Percentiles rank a stretch among this genome's conserved stretches.
Evolutionary conservation across 2,113 vertebrate species (phyloP).

Genomic region (Cepphus grylle): DNA sequence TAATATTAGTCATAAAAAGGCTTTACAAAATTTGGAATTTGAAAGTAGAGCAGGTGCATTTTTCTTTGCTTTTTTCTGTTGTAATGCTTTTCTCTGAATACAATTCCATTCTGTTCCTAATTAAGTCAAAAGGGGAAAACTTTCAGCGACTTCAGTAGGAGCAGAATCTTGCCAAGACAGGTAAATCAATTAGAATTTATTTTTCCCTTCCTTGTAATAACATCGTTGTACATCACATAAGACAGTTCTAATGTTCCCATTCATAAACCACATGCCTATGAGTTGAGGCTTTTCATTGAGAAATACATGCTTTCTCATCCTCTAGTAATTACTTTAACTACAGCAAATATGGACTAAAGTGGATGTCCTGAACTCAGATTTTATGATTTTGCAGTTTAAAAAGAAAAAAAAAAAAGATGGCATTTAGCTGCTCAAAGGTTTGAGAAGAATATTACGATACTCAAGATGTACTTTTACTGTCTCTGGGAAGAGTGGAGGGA

Average conservation of each 20-base stretch:
- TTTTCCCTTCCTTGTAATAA: conserved; percentile 8
- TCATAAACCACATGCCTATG: neutral
- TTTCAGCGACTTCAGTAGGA: neutral
- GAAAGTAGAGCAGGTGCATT: conserved; percentile 54
- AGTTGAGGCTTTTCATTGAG: neutral
- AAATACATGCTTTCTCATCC: neutral
- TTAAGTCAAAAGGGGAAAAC: neutral
- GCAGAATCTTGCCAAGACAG: neutral
- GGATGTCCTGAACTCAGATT: neutral
- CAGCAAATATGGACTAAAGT: neutral
- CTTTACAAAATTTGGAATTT: conserved; percentile 32
- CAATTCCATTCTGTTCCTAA: neutral
- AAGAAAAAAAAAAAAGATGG: neutral
- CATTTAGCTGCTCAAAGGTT: conserved; percentile 1
- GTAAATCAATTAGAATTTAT: neutral
- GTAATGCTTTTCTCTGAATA: neutral
- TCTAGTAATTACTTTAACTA: neutral
- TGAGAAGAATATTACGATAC: neutral
- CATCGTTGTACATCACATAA: conserved; percentile 16
- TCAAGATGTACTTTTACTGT: neutral
- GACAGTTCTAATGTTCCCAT: neutral
- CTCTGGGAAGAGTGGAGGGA: neutral
- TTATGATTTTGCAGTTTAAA: neutral
- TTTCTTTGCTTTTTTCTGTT: neutral
- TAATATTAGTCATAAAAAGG: conserved; percentile 64